Evolutionary conservation across 2,113 vertebrate genomes (phyloP), one percentile per base, ranked within the genome.

Genomic region (Sylvicapra grimmia): DNA sequence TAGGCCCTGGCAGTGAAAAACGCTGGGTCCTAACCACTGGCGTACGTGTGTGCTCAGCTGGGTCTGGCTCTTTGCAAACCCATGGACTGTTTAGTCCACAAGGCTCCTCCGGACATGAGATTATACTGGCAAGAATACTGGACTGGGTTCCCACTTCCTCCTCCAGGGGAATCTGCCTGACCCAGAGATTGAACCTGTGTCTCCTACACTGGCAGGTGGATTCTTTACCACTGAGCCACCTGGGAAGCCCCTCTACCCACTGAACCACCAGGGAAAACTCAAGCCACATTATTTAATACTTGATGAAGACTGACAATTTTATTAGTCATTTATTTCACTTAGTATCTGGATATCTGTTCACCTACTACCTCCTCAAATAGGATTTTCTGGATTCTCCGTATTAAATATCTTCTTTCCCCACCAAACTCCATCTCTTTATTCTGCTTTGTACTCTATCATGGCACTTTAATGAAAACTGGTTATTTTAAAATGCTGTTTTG

Each of bases 401-500:
- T 77, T 93, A 80, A 95, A 15, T 77, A 68, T 4, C 21, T 65
- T 51, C 63, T 49, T 82, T 16, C 1, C 19, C 29, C 13, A 36
- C 47, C 31, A 31, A 61, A 7, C 33, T 90, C 47, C 15, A 47
- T 40, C 65, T 85, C 40, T 61, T 93, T 82, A 47, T 21, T 40
- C 49, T 61, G 25, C 23, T 84, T 84, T 84, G 2, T 80, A 83
- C 77, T 93, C 92, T n/a, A 63, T 27, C 59, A 92, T 2, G 92
- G 6, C 40, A 65, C 27, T 86, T 83, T 84, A 94, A 59, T 18
- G 27, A 72, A 90, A 90, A 92, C 25, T 21, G 23, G 10, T 75
- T 90, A 86, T 77, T 56, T 95, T 86, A 36, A 94, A 96, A 77
- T 36, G 51, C 40, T 36, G 21, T n/a, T 90, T 93, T 85, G 14